These are phyloP conservation scores for Cathartes aura DNA, from an alignment of 2,113 vertebrate species.

Conservation along the genomic window DNA sequence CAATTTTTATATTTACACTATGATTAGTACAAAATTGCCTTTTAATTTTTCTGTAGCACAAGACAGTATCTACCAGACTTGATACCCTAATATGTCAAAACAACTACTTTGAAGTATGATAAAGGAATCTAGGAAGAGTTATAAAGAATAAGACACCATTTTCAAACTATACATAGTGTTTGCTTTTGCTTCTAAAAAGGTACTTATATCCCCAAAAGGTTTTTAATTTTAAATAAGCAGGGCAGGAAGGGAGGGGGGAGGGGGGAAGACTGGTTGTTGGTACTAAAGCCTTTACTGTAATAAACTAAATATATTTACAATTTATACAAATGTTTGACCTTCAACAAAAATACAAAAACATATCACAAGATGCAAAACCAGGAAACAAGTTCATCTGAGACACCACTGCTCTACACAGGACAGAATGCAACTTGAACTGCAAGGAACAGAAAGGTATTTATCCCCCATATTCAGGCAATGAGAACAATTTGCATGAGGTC, in stretches of 20 bases:
- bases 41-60: constrained; percentile 54
- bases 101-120: constrained; percentile 31
- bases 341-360: constrained; percentile 85
- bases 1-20: constrained; percentile 65
- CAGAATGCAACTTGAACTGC: constrained; percentile 69
- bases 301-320: constrained; percentile 95
- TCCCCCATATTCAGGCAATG: constrained; percentile 71
- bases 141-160: constrained; percentile 59
- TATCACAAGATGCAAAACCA: constrained; percentile 82
- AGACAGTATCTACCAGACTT: constrained; percentile 52
- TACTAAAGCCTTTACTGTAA: constrained; percentile 95
- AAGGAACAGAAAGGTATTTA: constrained; percentile 73
- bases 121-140: constrained; percentile 48
- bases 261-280: constrained; percentile 79
- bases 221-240: constrained; percentile 66
- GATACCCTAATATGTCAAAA: constrained; percentile 29
- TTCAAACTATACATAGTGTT: constrained; percentile 62
- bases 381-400: constrained; percentile 77
- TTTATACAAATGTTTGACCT: constrained; percentile 92
- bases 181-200: constrained; percentile 63
- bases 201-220: constrained; percentile 53
- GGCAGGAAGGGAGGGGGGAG: neutral
- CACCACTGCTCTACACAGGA: constrained; percentile 75
- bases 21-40: constrained; percentile 61
- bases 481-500: constrained; percentile 62